Evolutionary conservation across 2,113 vertebrate genomes (phyloP).

Genomic region (Paedocypris sp.): DNA sequence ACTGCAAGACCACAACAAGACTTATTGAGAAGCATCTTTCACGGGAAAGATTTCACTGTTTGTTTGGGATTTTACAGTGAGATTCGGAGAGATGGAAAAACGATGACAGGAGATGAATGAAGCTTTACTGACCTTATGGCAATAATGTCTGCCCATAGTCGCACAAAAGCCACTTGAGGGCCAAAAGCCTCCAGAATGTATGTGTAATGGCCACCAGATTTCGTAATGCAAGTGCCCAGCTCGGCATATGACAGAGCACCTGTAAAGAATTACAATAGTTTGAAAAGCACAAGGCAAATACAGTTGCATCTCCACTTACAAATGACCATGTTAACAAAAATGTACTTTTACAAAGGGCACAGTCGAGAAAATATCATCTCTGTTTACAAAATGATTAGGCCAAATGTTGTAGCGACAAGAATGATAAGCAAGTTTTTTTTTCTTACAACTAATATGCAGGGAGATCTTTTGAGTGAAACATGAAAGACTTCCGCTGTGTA

Average conservation of each 20-base stretch:
- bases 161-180: conserved; percentile 80
- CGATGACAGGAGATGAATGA: background rate
- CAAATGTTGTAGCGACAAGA: too few species aligned
- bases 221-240: conserved; percentile 86
- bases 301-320: too few species aligned
- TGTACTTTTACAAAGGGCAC: too few species aligned
- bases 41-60: background rate
- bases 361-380: too few species aligned
- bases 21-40: background rate
- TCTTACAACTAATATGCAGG: too few species aligned
- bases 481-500: too few species aligned
- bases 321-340: too few species aligned
- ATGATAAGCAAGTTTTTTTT: too few species aligned
- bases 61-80: background rate
- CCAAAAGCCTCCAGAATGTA: conserved; percentile 93
- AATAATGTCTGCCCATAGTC: conserved; percentile 85
- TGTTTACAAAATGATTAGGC: too few species aligned
- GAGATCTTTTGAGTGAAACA: too few species aligned
- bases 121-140: conserved; percentile 75
- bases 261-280: background rate
- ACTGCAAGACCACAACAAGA: background rate
- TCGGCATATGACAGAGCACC: conserved; percentile 79
- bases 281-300: background rate
- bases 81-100: background rate
- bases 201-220: conserved; percentile 92